These are phyloP conservation scores for Craseonycteris thonglongyai DNA, from an alignment of 2,113 vertebrate genomes.

Conservation along the genomic window DNA sequence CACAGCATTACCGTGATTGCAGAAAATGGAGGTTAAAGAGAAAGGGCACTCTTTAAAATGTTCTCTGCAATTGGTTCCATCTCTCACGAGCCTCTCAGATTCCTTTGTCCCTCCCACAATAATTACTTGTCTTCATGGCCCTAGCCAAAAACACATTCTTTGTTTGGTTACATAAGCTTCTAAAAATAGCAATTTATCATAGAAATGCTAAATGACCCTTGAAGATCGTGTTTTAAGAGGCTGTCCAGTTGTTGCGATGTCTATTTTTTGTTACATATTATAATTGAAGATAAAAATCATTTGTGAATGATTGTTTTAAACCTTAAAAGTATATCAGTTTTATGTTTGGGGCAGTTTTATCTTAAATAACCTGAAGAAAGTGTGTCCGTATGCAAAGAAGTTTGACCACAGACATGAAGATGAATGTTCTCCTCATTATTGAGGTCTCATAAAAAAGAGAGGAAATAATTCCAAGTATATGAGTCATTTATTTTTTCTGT, in stretches of 20 bases:
- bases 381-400: constrained; percentile 13
- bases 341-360: background rate
- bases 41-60: background rate
- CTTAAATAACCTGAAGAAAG: constrained; percentile 1
- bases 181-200: constrained; percentile 61
- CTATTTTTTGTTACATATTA: constrained; percentile 33
- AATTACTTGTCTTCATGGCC: constrained; percentile 35
- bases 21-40: constrained; percentile 24
- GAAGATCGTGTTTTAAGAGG: constrained; percentile 29
- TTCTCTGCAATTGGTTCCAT: background rate
- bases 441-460: constrained; percentile 20
- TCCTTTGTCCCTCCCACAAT: constrained; percentile 46
- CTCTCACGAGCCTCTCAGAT: constrained; percentile 26
- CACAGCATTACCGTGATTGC: constrained; percentile 9
- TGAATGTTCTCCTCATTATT: constrained; percentile 46
- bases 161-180: constrained; percentile 56
- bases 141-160: constrained; percentile 61
- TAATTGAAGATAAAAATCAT: constrained; percentile 39
- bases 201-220: constrained; percentile 57
- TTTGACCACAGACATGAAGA: background rate
- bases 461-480: constrained; percentile 29
- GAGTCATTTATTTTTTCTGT: constrained; percentile 53
- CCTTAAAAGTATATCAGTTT: constrained; percentile 19
- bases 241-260: constrained; percentile 17
- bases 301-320: constrained; percentile 35